A percentile compares a stretch with the other conserved stretches of the same genome.
Conservation (phyloP, 2,888 invertebrate species). For the Nomada hirtipes region DNA sequence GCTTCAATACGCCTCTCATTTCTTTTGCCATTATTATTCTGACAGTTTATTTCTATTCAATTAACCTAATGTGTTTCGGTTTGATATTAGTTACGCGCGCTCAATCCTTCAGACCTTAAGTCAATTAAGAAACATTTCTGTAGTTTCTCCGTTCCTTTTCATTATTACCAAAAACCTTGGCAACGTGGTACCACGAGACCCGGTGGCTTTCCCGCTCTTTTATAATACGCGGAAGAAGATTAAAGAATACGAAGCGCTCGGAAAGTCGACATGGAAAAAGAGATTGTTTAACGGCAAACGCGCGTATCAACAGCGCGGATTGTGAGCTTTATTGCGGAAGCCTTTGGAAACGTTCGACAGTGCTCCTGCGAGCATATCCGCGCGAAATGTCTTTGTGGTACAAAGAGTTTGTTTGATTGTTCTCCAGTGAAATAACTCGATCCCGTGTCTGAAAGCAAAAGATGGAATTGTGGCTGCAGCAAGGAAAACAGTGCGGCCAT, state of each 20-base stretch:
- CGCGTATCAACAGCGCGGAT: slow-evolving; percentile 6
- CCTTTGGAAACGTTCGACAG: slow-evolving; percentile 12
- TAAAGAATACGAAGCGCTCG: neutral
- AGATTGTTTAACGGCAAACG: slow-evolving; percentile 11
- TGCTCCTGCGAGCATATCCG: slow-evolving; percentile 5
- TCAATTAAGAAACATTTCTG: neutral
- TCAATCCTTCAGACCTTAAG: too few relatives aligned
- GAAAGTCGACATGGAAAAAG: neutral
- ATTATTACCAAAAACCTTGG: too few relatives aligned
- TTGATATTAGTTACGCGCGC: too few relatives aligned
- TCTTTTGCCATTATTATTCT: too few relatives aligned
- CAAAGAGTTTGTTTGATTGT: slow-evolving; percentile 38
- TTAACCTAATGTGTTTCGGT: too few relatives aligned
- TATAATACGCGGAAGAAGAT: neutral
- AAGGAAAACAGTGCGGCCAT: slow-evolving; percentile 4
- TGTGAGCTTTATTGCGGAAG: slow-evolving; percentile 40
- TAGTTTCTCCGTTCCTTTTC: neutral
- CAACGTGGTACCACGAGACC: too few relatives aligned
- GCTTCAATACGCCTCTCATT: too few relatives aligned
- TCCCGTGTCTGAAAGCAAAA: slow-evolving; percentile 7
- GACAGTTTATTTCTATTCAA: too few relatives aligned
- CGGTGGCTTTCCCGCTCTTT: neutral
- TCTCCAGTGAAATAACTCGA: slow-evolving; percentile 22
- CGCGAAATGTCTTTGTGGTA: slow-evolving; percentile 25
- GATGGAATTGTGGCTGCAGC: neutral